Evolutionary conservation across 1,140 invertebrate genomes (phyloP).

Genomic region (Hestina assimilis): DNA sequence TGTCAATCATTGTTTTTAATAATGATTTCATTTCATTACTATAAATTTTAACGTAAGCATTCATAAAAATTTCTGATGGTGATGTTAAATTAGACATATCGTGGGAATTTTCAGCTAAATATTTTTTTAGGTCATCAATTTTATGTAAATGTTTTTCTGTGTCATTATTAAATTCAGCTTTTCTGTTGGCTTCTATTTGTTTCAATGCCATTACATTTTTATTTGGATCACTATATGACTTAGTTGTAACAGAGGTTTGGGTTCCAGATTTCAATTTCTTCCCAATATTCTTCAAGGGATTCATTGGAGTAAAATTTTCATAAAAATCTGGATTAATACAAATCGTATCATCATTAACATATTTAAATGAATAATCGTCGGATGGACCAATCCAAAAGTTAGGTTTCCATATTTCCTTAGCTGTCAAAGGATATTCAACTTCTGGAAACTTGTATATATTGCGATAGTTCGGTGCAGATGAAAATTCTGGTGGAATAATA

Average conservation of each 20-base stretch:
- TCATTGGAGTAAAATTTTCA: background rate
- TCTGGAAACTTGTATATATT: constrained; percentile 47
- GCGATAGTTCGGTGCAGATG: constrained; percentile 22
- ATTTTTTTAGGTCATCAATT: no score
- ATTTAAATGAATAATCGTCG: background rate
- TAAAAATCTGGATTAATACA: background rate
- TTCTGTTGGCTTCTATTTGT: background rate
- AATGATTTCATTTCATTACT: background rate
- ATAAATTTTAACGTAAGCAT: background rate
- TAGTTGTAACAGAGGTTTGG: background rate
- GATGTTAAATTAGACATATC: background rate
- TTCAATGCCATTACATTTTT: background rate
- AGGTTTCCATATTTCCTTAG: constrained; percentile 46
- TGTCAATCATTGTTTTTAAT: background rate
- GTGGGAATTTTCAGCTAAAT: no score
- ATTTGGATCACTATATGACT: constrained; percentile 1
- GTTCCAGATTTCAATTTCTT: background rate
- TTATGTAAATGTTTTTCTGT: no score
- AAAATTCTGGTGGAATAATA: constrained; percentile 5
- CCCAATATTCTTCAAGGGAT: background rate
- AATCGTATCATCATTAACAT: background rate
- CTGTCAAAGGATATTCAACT: constrained; percentile 50
- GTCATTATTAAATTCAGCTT: background rate
- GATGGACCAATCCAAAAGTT: constrained; percentile 40
- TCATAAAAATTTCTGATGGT: background rate